Base-by-base conservation (phyloP, 2,113 vertebrate genomes). In the Neofelis nebulosa region DNA sequence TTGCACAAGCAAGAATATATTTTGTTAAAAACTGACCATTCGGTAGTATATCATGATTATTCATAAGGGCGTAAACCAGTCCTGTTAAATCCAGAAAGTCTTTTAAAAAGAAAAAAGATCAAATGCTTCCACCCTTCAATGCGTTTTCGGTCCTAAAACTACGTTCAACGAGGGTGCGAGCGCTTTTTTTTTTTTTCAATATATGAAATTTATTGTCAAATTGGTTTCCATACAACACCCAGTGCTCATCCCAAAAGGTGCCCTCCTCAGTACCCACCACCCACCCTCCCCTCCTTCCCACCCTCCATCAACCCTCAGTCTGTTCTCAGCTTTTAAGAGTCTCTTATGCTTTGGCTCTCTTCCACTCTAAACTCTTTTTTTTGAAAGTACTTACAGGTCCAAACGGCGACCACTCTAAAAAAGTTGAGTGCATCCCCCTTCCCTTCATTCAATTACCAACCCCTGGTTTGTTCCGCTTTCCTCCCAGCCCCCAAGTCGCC, bases 11-110 rank as follows among this genome's bases (percentile, higher is more conserved):
- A 45, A 25, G 7, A 93, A 65, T 12, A 81, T 36, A 45, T 61
- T 91, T 82, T 66, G 73, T 73, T 91, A 80, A 86, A 94, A 92
- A 94, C 4, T 88, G 84, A 85, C 50, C 87, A 57, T 31, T 52
- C 33, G 0, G 41, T 14, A 74, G 66, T 14, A 21, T 10, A 61
- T 21, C 55, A 48, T 12, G 48, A 65, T 84, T 94, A 95, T 23
- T 97, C 84, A 66, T 4, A 78, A 48, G 76, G 71, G 73, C 27
- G 33, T 93, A 52, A 76, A 78, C 10, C 57, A 85, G 33, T 33
- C 15, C n/a, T 33, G 15, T 73, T 57, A 84, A 89, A 36, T 61
- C 7, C 73, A 38, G 3, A 63, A 61, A 57, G n/a, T 36, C 66
- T n/a, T 74, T 74, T 61, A 27, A 89, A 90, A 89, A 80, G 65